Percentiles rank a stretch among this genome's conserved stretches.
These are phyloP conservation scores for Empidonax traillii DNA, from an alignment of 2,113 vertebrate genomes.

Conservation along the genomic window DNA sequence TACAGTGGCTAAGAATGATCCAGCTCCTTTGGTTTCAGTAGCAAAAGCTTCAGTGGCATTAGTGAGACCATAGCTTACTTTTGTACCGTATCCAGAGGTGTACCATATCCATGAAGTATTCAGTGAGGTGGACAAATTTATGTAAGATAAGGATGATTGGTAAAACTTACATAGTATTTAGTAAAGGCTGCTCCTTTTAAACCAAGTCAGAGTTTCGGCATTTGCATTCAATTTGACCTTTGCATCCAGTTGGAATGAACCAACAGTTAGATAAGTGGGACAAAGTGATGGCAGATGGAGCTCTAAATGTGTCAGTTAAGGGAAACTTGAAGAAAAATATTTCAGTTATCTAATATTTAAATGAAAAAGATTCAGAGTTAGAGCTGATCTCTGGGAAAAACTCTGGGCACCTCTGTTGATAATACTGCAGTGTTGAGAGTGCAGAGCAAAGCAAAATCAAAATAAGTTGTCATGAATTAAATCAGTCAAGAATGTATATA, in stretches of 20 bases:
- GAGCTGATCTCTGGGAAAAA: neutral
- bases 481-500: neutral
- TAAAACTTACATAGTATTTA: neutral
- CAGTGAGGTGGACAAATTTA: neutral
- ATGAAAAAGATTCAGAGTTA: neutral
- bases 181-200: neutral
- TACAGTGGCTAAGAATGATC: neutral
- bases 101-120: neutral
- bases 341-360: neutral
- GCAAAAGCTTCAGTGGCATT: neutral
- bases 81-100: neutral
- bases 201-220: neutral
- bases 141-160: neutral
- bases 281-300: neutral
- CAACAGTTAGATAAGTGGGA: neutral
- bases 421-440: neutral
- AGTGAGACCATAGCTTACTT: neutral
- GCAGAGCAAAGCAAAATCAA: neutral
- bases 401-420: neutral
- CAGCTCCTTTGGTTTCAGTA: neutral
- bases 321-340: neutral
- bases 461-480: neutral
- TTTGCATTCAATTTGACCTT: neutral
- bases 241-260: neutral
- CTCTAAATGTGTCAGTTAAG: neutral